Evolutionary conservation across 92 coral and sea anemone species (phyloP).

Genomic region (Umimayanthus chanpuru): DNA sequence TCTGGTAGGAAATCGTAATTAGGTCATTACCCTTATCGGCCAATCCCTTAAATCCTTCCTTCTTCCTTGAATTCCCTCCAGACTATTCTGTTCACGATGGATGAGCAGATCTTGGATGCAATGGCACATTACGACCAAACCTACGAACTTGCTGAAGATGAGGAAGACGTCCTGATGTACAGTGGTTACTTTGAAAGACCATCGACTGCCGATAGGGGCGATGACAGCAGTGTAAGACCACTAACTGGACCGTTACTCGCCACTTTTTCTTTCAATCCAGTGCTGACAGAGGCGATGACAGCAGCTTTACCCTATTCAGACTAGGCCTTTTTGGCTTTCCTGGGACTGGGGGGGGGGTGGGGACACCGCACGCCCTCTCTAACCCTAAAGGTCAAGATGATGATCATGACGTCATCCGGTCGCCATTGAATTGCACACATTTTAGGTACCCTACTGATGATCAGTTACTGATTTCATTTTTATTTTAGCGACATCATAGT

Average conservation of each 20-base stretch:
- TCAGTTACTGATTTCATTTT: too few species aligned
- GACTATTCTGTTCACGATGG: constrained; percentile 98
- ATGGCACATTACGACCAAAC: constrained; percentile 97
- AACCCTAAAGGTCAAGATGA: too few species aligned
- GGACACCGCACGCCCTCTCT: too few species aligned
- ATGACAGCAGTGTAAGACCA: constrained; percentile 53
- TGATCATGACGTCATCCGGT: too few species aligned
- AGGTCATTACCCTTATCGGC: neutral
- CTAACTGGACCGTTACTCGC: neutral
- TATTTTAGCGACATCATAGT: too few species aligned
- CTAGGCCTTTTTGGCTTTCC: too few species aligned
- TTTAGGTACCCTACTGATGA: too few species aligned
- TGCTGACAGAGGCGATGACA: too few species aligned
- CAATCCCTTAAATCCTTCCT: neutral
- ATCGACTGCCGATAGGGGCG: constrained; percentile 86
- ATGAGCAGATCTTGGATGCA: constrained; percentile 88
- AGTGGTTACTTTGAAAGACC: constrained; percentile 88
- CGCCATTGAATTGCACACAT: too few species aligned
- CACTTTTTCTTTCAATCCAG: neutral
- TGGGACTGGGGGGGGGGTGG: too few species aligned
- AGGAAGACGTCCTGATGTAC: constrained; percentile 78
- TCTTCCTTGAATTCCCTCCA: constrained; percentile 16
- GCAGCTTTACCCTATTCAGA: too few species aligned
- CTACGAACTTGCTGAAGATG: constrained; percentile 90
- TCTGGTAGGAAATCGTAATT: too few species aligned